Conservation (phyloP, 2,113 vertebrate genomes). For the Psophia crepitans region DNA sequence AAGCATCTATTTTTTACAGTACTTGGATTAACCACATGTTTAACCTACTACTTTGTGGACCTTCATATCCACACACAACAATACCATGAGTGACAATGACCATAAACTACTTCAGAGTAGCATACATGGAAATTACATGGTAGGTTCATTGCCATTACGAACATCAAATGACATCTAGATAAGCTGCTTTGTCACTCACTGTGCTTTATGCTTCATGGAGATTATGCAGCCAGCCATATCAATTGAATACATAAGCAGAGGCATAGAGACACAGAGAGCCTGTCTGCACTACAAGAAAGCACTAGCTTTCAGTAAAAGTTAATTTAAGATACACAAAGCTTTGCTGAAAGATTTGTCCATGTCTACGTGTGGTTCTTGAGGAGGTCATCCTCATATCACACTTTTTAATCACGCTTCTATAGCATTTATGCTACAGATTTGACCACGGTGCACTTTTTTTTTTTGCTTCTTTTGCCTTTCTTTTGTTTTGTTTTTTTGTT, state of each 20-base stretch:
- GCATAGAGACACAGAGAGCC: not conserved
- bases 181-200: not conserved
- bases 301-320: not conserved
- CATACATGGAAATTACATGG: not conserved
- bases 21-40: not conserved
- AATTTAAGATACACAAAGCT: not conserved
- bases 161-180: not conserved
- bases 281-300: not conserved
- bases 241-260: slow-evolving; percentile 38
- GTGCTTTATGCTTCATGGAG: slow-evolving; percentile 45
- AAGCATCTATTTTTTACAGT: slow-evolving; percentile 21
- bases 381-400: not conserved
- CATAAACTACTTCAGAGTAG: not conserved
- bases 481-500: not conserved
- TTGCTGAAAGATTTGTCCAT: slow-evolving; percentile 29
- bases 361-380: not conserved
- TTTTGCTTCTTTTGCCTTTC: no score
- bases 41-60: not conserved
- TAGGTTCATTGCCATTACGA: not conserved
- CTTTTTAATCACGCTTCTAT: not conserved
- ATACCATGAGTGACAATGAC: slow-evolving; percentile 14
- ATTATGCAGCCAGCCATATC: slow-evolving; percentile 9
- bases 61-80: slow-evolving; percentile 49
- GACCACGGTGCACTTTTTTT: not conserved
- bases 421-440: not conserved